Conservation (phyloP, 2,888 invertebrate genomes). For the Hedya salicella region DNA sequence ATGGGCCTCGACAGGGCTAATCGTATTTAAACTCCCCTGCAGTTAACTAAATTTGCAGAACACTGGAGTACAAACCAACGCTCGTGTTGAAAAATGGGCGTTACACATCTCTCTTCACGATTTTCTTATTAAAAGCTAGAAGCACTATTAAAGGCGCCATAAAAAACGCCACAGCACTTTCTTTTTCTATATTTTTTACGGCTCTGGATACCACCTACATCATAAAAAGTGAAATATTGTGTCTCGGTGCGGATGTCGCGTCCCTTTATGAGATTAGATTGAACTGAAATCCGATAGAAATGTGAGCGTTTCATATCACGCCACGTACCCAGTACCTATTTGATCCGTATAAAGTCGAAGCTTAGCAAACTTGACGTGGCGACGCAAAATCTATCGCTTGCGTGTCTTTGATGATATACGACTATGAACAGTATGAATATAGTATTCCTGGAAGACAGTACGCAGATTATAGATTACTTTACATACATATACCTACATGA, state of each 20-base stretch:
- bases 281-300: slow-evolving; percentile 76
- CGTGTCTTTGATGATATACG: not conserved
- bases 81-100: slow-evolving; percentile 19
- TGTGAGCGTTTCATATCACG: slow-evolving; percentile 51
- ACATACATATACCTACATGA: too few species aligned
- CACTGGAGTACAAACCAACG: slow-evolving; percentile 7
- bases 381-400: slow-evolving; percentile 7
- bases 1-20: too few species aligned
- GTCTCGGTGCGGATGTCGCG: slow-evolving; percentile 72
- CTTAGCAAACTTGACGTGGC: slow-evolving; percentile 31
- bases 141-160: slow-evolving; percentile 72
- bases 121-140: slow-evolving; percentile 54
- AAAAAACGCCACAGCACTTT: slow-evolving; percentile 70
- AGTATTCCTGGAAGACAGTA: not conserved
- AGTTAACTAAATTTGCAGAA: slow-evolving; percentile 17
- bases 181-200: slow-evolving; percentile 77
- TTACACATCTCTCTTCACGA: slow-evolving; percentile 45
- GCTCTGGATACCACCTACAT: slow-evolving; percentile 74
- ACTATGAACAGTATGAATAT: not conserved
- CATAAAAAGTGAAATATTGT: slow-evolving; percentile 83
- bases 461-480: too few species aligned
- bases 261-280: slow-evolving; percentile 75
- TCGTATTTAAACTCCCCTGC: slow-evolving; percentile 14
- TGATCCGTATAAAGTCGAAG: slow-evolving; percentile 44
- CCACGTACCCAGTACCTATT: slow-evolving; percentile 32